Evolutionary conservation across 2,113 vertebrate species (phyloP).

Genomic region (Octodon degus): DNA sequence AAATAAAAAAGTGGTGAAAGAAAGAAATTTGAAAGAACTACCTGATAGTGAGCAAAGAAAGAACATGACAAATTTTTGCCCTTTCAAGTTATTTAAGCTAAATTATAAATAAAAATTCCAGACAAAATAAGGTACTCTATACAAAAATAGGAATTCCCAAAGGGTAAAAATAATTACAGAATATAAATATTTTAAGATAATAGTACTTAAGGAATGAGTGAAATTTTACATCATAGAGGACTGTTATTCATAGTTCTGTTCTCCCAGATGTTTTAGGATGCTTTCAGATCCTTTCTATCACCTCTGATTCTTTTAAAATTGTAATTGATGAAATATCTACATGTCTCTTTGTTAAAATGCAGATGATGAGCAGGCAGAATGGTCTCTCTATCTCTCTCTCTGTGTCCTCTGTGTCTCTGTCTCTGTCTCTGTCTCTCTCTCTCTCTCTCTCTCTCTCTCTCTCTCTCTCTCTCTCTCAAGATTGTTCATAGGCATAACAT

Average conservation of each 20-base stretch:
- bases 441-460: neutral
- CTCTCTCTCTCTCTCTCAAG: neutral
- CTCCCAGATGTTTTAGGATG: neutral
- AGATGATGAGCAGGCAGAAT: neutral
- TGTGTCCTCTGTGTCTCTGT: no score
- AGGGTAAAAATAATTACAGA: neutral
- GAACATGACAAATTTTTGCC: neutral
- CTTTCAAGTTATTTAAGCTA: neutral
- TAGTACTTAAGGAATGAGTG: neutral
- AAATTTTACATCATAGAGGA: neutral
- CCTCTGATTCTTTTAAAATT: neutral
- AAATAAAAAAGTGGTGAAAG: neutral
- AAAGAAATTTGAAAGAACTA: neutral
- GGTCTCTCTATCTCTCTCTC: neutral
- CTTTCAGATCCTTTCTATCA: neutral
- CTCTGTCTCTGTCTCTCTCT: no score
- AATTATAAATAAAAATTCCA: neutral
- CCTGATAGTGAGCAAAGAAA: neutral
- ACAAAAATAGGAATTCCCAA: neutral
- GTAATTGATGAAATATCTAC: neutral
- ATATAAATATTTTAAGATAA: neutral
- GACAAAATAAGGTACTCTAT: neutral
- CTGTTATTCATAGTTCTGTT: neutral
- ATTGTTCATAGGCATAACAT: neutral
- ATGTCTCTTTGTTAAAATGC: neutral